Conservation (phyloP, 2,888 invertebrate species). For the Odontocerum albicorne region DNA sequence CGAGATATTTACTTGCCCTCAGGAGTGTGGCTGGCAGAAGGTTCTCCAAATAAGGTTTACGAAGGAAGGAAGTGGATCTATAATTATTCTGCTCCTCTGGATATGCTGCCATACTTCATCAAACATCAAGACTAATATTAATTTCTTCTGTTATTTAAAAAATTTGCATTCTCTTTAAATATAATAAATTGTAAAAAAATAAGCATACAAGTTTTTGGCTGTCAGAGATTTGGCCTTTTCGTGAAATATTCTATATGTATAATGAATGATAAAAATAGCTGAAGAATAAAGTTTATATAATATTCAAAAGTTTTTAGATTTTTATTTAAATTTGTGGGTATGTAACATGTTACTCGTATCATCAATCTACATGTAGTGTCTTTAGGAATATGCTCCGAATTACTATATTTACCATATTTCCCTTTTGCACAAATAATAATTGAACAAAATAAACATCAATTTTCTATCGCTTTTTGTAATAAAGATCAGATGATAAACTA, state of each 20-base stretch:
- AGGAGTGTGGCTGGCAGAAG: slow-evolving; percentile 64
- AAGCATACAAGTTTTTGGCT: not conserved
- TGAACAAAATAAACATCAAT: no score
- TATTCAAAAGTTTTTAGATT: not conserved
- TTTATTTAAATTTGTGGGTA: no score
- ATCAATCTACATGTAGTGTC: no score
- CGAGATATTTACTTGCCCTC: slow-evolving; percentile 68
- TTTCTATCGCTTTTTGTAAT: no score
- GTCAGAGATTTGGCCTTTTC: not conserved
- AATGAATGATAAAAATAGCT: not conserved
- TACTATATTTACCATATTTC: no score
- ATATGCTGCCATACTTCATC: slow-evolving; percentile 63
- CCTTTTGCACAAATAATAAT: no score
- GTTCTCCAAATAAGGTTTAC: slow-evolving; percentile 44
- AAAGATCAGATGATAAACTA: no score
- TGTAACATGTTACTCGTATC: no score
- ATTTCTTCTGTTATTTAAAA: not conserved
- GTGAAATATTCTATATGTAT: not conserved
- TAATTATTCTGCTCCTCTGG: slow-evolving; percentile 63
- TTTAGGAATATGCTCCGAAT: no score
- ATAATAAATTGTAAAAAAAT: not conserved
- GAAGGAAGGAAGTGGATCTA: slow-evolving; percentile 59
- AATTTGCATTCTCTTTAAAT: not conserved
- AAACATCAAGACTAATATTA: no score
- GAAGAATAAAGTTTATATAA: not conserved